phyloP scores from a whole-genome alignment of 2,888 invertebrate genomes.

The Folsomia candida region DNA sequence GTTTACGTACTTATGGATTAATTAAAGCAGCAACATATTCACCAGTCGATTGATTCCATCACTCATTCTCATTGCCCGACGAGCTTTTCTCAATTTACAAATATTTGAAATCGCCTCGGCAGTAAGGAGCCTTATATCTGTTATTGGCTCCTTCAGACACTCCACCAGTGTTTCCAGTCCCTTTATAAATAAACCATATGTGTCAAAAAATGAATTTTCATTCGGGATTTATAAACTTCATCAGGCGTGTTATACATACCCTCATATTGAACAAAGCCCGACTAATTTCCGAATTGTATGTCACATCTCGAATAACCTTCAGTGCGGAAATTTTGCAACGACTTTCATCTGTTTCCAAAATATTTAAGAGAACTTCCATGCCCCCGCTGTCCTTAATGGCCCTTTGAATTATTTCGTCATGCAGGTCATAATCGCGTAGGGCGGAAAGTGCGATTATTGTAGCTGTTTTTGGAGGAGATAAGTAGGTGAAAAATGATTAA shows the following conservation, averaged over 20 bases:
- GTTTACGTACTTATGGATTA: neutral
- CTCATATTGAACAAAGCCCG: constrained; percentile 64
- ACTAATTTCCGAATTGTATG: constrained; percentile 72
- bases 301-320: constrained; percentile 76
- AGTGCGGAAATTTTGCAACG: constrained; percentile 57
- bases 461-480: too few relatives aligned
- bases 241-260: constrained; percentile 24
- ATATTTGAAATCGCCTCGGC: constrained; percentile 89
- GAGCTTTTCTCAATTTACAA: constrained; percentile 76
- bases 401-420: constrained; percentile 75
- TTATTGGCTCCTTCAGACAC: constrained; percentile 72
- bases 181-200: constrained; percentile 24
- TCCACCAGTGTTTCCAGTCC: constrained; percentile 59
- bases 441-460: constrained; percentile 88
- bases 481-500: too few relatives aligned
- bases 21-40: constrained; percentile 43
- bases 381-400: constrained; percentile 87
- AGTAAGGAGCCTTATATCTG: constrained; percentile 79
- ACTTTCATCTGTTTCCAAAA: constrained; percentile 83
- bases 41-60: constrained; percentile 69
- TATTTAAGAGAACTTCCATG: constrained; percentile 86
- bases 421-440: constrained; percentile 82
- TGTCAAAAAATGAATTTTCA: too few relatives aligned
- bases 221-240: too few relatives aligned
- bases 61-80: constrained; percentile 75